Base-by-base conservation (phyloP, 2,113 vertebrate species). In the Dromaius novaehollandiae region DNA sequence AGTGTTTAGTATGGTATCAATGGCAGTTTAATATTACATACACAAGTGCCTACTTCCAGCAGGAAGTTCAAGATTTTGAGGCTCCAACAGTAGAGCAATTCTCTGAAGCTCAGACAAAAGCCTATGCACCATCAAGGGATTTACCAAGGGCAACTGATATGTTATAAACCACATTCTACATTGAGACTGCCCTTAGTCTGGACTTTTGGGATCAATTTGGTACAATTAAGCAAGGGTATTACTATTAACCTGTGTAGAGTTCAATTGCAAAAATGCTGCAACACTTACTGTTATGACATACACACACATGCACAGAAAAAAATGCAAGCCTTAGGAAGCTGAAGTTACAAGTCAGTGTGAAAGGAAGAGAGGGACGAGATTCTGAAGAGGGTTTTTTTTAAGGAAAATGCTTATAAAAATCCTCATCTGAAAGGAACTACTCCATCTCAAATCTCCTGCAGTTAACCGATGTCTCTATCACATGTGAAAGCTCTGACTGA, bases 231-330 rank as follows among this genome's bases (percentile, higher is more conserved):
- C 11, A 81, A 63, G 70, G 4, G 1, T 60, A 42, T 42, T 68
- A 14, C 9, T 68, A 6, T 44, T 70, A 78, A 70, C 4, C 13
- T 66, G 76, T 88, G 11, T 25, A 61, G 36, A 68, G 10, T 46
- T 65, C 42, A 83, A 20, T 20, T n/a, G 9, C 15, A 71, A 8
- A 83, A 88, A 83, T 66, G 6, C 1, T 89, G 13, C 3, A 88
- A 25, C 3, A 15, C 38, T 77, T 74, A 30, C 9, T 83, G 3
- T 63, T 78, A 44, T 18, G 36, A 40, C 18, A 6, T 20, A 4
- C 2, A 34, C 1, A 1, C 11, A 66, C 2, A 25, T 11, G 3
- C 14, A 30, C 28, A 21, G 18, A 60, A 40, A 69, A 17, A 36
- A 3, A 19, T 1, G 2, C 24, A 53, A 58, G 16, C 38, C 8